A percentile compares a stretch with the other conserved stretches of the same genome.
These are phyloP conservation scores for Silvanus unidentatus DNA, from an alignment of 2,888 invertebrate species.

Conservation along the genomic window DNA sequence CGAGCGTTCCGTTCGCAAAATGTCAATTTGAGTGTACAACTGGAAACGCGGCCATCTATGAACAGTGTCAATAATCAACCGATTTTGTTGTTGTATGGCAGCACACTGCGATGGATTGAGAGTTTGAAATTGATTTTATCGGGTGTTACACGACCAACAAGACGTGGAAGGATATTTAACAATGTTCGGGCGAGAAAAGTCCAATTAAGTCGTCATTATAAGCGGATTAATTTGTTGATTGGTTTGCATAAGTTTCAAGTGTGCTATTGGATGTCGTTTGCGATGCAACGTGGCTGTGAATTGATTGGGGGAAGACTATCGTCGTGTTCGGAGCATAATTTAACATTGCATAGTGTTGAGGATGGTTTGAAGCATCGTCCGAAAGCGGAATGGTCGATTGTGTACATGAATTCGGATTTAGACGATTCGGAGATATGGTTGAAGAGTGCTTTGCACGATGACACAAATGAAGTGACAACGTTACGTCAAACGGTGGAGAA, in stretches of 20 bases:
- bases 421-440: slow-evolving; percentile 90
- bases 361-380: slow-evolving; percentile 82
- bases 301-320: slow-evolving; percentile 75
- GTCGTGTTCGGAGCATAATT: slow-evolving; percentile 72
- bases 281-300: slow-evolving; percentile 88
- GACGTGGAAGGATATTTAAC: slow-evolving; percentile 82
- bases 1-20: slow-evolving; percentile 88
- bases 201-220: slow-evolving; percentile 88
- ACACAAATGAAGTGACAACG: slow-evolving; percentile 47
- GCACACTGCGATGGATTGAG: slow-evolving; percentile 93
- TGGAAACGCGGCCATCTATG: slow-evolving; percentile 65
- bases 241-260: slow-evolving; percentile 83
- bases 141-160: slow-evolving; percentile 88
- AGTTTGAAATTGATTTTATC: slow-evolving; percentile 89
- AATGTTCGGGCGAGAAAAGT: slow-evolving; percentile 80
- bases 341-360: slow-evolving; percentile 65
- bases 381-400: slow-evolving; percentile 83
- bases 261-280: slow-evolving; percentile 97
- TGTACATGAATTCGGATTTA: slow-evolving; percentile 90
- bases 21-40: slow-evolving; percentile 68
- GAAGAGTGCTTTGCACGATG: slow-evolving; percentile 66
- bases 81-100: slow-evolving; percentile 80
- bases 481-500: slow-evolving; percentile 67
- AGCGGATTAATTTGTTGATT: slow-evolving; percentile 77
- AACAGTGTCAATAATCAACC: slow-evolving; percentile 50